These are phyloP conservation scores for Hydrolagus colliei DNA, from an alignment of 2,797 vertebrate genomes.

Conservation along the genomic window DNA sequence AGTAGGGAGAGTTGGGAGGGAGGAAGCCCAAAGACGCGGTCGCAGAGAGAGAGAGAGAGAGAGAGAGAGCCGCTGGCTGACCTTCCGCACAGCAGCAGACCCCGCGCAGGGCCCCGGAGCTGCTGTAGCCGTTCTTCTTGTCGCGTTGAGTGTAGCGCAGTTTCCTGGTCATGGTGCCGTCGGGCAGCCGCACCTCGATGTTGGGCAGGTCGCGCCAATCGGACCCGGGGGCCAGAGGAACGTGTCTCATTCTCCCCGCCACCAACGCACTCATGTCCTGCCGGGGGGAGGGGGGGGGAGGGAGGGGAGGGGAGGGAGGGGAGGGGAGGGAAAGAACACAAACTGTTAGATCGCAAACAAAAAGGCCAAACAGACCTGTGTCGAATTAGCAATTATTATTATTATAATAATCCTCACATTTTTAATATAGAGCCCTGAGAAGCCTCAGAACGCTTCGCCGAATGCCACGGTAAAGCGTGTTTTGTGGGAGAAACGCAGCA, in stretches of 20 bases:
- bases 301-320: no score
- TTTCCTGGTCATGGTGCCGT: constrained; percentile 76
- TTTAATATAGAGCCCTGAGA: no score
- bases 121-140: constrained; percentile 80
- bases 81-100: constrained; percentile 87
- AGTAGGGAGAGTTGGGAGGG: no score
- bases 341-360: no score
- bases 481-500: no score
- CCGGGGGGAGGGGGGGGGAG: not conserved
- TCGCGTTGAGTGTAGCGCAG: constrained; percentile 78
- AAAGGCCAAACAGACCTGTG: no score
- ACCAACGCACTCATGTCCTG: constrained; percentile 96
- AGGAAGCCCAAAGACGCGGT: no score
- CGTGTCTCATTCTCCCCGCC: constrained; percentile 87
- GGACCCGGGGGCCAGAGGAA: constrained; percentile 84
- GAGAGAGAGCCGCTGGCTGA: constrained; percentile 39
- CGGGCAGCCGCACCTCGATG: constrained; percentile 80
- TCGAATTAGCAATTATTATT: no score
- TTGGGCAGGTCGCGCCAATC: constrained; percentile 97
- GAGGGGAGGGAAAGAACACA: no score
- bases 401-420: no score
- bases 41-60: not conserved
- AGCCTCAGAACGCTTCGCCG: no score
- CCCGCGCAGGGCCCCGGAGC: constrained; percentile 69
- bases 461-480: no score